Conservation (phyloP, 2,113 vertebrate species). For the Nettapus auritus region DNA sequence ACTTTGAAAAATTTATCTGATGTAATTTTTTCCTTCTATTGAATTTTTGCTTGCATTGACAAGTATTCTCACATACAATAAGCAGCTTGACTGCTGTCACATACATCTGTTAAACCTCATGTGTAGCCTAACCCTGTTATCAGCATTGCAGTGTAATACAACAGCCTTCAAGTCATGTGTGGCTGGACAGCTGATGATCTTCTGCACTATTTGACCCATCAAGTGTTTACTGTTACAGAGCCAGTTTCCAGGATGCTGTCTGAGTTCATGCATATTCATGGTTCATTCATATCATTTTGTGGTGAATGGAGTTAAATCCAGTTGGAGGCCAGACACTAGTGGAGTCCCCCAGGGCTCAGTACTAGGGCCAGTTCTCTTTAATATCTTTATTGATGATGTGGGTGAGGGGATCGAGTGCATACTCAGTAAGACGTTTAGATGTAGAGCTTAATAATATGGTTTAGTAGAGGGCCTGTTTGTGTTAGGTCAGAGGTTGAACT, state of each 20-base stretch:
- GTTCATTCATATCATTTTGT: no score
- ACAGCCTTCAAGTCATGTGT: rapidly evolving
- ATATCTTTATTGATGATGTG: no score
- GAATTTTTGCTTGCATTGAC: neutral
- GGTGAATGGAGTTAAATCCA: no score
- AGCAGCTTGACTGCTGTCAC: neutral
- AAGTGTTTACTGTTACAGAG: neutral
- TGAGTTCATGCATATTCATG: neutral
- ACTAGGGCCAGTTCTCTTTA: no score
- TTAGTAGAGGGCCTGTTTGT: no score
- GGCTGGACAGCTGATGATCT: neutral
- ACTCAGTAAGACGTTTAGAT: no score
- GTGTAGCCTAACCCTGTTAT: neutral
- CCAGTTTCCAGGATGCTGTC: neutral
- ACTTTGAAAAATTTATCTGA: neutral
- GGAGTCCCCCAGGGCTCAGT: no score
- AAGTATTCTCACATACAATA: neutral
- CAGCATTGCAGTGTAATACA: neutral
- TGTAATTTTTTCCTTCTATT: neutral
- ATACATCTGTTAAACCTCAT: neutral
- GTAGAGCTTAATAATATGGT: no score
- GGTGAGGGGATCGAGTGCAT: no score
- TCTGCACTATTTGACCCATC: neutral
- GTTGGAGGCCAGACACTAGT: no score
- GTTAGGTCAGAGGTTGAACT: no score